Conservation (phyloP, 2,888 invertebrate genomes). For the Agrochola litura region DNA sequence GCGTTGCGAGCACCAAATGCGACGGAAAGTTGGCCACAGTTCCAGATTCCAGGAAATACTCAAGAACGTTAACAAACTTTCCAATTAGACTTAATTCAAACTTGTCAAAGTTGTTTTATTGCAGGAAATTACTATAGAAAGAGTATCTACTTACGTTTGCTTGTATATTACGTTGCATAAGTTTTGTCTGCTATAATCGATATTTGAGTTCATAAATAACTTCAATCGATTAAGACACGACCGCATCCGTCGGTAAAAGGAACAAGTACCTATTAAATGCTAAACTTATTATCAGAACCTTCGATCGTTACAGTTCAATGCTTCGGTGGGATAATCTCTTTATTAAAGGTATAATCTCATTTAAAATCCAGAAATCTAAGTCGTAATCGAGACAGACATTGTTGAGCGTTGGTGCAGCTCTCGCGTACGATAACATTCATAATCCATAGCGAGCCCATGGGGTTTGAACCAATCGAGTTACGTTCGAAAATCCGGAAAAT, state of each 20-base stretch:
- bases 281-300: slow-evolving; percentile 9
- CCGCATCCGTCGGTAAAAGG: slow-evolving; percentile 6
- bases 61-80: slow-evolving; percentile 61
- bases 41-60: slow-evolving; percentile 45
- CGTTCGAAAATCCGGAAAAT: slow-evolving; percentile 79
- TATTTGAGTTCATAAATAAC: slow-evolving; percentile 32
- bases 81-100: slow-evolving; percentile 55
- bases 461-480: slow-evolving; percentile 78
- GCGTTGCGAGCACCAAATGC: slow-evolving; percentile 15
- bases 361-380: slow-evolving; percentile 36
- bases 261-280: slow-evolving; percentile 22
- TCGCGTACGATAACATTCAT: slow-evolving; percentile 80
- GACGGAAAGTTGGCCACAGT: slow-evolving; percentile 30
- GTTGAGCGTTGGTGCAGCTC: slow-evolving; percentile 70
- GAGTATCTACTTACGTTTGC: background rate
- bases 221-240: slow-evolving; percentile 43
- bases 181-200: slow-evolving; percentile 9
- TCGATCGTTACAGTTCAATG: slow-evolving; percentile 21
- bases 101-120: slow-evolving; percentile 47
- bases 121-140: slow-evolving; percentile 10
- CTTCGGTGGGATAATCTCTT: slow-evolving; percentile 47
- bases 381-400: slow-evolving; percentile 59
- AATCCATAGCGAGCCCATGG: slow-evolving; percentile 79
- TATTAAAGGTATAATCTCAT: slow-evolving; percentile 49
- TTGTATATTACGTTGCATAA: slow-evolving; percentile 16